Conservation (phyloP, 2,113 vertebrate genomes). For the Prionailurus bengalensis region DNA sequence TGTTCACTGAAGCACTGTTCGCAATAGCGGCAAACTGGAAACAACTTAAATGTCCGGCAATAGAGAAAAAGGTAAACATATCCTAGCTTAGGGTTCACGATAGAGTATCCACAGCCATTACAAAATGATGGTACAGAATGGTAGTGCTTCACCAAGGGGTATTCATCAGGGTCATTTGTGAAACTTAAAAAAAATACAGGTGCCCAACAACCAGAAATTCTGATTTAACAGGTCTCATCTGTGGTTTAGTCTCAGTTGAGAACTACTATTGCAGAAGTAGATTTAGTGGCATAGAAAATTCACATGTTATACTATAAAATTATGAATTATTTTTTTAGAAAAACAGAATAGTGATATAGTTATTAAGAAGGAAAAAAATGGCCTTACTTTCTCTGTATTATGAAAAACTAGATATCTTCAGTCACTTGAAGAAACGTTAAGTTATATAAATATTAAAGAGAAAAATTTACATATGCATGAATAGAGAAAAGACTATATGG, state of each 20-base stretch:
- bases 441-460: constrained; percentile 48
- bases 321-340: not conserved
- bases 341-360: constrained; percentile 11
- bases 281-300: constrained; percentile 7
- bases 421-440: constrained; percentile 30
- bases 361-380: constrained; percentile 30
- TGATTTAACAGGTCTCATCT: constrained; percentile 4
- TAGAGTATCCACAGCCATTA: not conserved
- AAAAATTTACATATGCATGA: constrained; percentile 34
- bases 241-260: not conserved
- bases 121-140: not conserved
- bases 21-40: not conserved
- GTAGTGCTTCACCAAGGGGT: not conserved
- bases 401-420: constrained; percentile 3
- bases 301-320: constrained; percentile 17
- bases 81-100: not conserved
- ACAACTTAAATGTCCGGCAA: not conserved
- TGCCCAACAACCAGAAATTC: not conserved
- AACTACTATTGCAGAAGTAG: constrained; percentile 32
- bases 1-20: not conserved
- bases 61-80: not conserved
- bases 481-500: not conserved
- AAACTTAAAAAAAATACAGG: constrained; percentile 23
- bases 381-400: not conserved
- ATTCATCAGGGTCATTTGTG: not conserved